Conservation (phyloP, 2,113 vertebrate species). For the Dipodomys ordii region DNA sequence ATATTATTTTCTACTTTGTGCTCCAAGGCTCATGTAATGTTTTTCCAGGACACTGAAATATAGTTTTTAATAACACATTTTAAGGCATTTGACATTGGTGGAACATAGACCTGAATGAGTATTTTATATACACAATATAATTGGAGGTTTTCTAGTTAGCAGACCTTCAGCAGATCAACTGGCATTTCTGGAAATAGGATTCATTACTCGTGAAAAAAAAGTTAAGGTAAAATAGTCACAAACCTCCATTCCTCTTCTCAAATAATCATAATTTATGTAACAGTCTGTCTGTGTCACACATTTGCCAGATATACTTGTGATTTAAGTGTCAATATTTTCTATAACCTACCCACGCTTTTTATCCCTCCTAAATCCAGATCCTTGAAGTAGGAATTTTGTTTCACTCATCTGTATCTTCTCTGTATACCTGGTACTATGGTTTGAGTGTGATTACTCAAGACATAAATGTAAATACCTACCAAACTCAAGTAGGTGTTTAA, state of each 20-base stretch:
- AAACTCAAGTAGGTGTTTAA: background rate
- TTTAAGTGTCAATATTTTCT: background rate
- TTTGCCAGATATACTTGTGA: background rate
- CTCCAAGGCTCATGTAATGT: background rate
- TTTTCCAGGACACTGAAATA: slow-evolving; percentile 29
- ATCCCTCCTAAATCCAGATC: background rate
- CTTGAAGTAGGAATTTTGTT: background rate
- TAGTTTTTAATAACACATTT: slow-evolving; percentile 30
- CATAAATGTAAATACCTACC: background rate
- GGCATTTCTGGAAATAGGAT: slow-evolving; percentile 15
- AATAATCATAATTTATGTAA: background rate
- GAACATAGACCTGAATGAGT: background rate
- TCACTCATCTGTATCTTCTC: background rate
- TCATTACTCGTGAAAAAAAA: background rate
- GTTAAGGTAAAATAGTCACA: background rate
- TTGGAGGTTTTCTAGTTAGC: background rate
- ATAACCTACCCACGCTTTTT: background rate
- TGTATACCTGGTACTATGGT: background rate
- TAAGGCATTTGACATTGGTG: slow-evolving; percentile 17
- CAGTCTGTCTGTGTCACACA: background rate
- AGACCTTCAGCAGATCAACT: background rate
- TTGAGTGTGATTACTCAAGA: background rate
- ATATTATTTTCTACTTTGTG: slow-evolving; percentile 13
- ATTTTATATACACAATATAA: background rate
- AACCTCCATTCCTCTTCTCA: background rate